Conservation (phyloP, 2,888 invertebrate genomes). For the Lissocephala sabroskyi region DNA sequence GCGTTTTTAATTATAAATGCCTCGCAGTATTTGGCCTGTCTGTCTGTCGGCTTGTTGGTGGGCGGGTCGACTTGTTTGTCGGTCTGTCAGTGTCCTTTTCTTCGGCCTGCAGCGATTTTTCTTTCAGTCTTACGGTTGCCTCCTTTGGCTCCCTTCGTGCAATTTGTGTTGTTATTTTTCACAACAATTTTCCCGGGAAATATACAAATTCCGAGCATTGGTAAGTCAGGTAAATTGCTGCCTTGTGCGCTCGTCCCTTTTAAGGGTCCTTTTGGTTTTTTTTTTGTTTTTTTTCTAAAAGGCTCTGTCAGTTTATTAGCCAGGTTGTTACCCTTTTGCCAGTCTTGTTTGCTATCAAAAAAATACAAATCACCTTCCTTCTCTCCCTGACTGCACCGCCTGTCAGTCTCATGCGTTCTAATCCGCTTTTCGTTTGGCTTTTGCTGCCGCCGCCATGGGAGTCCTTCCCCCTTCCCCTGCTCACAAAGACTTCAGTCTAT, state of each 20-base stretch:
- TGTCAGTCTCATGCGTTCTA: constrained; percentile 3
- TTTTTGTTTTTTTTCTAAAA: not conserved
- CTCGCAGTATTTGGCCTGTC: not conserved
- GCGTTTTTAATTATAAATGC: constrained; percentile 13
- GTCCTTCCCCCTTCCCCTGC: too few relatives aligned
- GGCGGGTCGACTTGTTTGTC: not conserved
- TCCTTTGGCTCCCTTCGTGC: too few relatives aligned
- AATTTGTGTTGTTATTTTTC: not conserved
- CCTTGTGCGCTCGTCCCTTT: not conserved
- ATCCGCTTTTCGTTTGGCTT: constrained; percentile 7
- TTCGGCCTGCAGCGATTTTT: not conserved
- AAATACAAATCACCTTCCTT: too few relatives aligned
- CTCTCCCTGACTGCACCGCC: not conserved
- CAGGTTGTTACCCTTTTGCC: constrained; percentile 2
- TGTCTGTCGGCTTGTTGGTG: not conserved
- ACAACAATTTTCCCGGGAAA: constrained; percentile 4
- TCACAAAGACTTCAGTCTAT: too few relatives aligned
- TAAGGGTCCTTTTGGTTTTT: not conserved
- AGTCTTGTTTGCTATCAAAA: not conserved
- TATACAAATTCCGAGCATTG: too few relatives aligned
- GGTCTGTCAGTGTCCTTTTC: not conserved
- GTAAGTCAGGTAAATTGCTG: constrained; percentile 5
- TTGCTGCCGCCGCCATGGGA: not conserved
- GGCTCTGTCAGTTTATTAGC: constrained; percentile 6
- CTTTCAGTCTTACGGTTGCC: too few relatives aligned